Evolutionary conservation across 2,113 vertebrate species (phyloP), one percentile per base, ranked within the genome.

Genomic region (Pelusios castaneus): DNA sequence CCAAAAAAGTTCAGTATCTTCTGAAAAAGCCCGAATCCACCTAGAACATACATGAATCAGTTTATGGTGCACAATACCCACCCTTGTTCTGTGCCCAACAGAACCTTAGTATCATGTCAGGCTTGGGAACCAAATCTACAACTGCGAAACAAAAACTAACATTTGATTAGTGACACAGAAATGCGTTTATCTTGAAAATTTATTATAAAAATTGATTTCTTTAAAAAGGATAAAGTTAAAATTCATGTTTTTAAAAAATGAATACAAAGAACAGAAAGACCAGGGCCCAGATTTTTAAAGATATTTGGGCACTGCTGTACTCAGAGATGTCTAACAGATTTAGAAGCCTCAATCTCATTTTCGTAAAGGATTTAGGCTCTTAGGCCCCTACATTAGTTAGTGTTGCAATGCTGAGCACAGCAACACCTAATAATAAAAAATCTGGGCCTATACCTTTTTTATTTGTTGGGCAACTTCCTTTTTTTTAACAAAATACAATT

Each of bases 401-500:
- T 67, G 31, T 70, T 70, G 63, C 63, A 70, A 70, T 70, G n/a
- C 19, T 70, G 17, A 67, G 16, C 34, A 4, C 60, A 67, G 34
- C 17, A 67, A n/a, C 17, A 34, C 31, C 60, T 38, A 70, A 70
- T 38, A 38, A 5, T 70, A 38, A 22, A 70, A 70, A n/a, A 70
- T 70, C 34, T 22, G 9, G 63, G 17, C 34, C 60, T 34, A 70
- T 70, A 38, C 17, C 60, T n/a, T 63, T 52, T 70, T 70, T 38
- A 9, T 70, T 90, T 91, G 29, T 90, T 21, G 82, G 21, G 82
- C 76, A 81, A 1, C 5, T 52, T 89, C 17, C 31, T 5, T 10
- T 73, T 63, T 93, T 94, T 81, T 60, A 83, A 63, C 21, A 94
- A 95, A 90, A 95, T 77, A 63, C 14, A 19, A 49, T 49, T 49